These are phyloP conservation scores for Cerastis leucographa DNA, from an alignment of 2,888 invertebrate genomes.

Conservation along the genomic window DNA sequence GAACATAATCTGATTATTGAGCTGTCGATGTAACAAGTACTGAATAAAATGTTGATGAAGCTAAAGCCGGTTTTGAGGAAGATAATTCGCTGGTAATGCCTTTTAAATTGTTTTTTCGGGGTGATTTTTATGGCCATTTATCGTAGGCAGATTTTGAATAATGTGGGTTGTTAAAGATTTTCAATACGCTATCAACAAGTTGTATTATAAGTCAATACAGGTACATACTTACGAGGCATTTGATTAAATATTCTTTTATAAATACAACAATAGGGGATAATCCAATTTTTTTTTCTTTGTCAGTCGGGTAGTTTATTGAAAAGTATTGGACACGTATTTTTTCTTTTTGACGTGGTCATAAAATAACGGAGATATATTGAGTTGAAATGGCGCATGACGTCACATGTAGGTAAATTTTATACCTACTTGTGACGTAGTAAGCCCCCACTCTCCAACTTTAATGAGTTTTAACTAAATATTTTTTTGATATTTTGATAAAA, in stretches of 20 bases:
- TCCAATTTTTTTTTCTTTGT: no score
- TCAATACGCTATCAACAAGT: constrained; percentile 20
- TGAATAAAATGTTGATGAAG: constrained; percentile 53
- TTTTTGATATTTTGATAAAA: no score
- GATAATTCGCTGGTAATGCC: constrained; percentile 40
- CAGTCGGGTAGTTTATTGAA: no score
- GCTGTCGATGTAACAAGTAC: constrained; percentile 39
- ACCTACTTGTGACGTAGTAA: no score
- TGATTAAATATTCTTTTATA: background rate
- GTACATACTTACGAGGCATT: background rate
- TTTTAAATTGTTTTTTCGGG: constrained; percentile 36
- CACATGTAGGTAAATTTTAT: no score
- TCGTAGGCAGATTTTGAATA: constrained; percentile 24
- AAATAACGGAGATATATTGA: no score
- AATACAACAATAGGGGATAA: no score
- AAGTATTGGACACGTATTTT: no score
- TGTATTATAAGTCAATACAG: background rate
- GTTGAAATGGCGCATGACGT: no score
- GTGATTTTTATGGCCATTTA: constrained; percentile 20
- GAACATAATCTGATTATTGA: constrained; percentile 67
- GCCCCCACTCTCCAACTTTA: no score
- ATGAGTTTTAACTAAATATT: no score
- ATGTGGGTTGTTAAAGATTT: constrained; percentile 10
- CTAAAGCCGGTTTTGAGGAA: constrained; percentile 30
- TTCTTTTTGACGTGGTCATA: no score